Evolutionary conservation across 2,888 invertebrate species (phyloP).

Genomic region (Diaprepes abbreviatus): DNA sequence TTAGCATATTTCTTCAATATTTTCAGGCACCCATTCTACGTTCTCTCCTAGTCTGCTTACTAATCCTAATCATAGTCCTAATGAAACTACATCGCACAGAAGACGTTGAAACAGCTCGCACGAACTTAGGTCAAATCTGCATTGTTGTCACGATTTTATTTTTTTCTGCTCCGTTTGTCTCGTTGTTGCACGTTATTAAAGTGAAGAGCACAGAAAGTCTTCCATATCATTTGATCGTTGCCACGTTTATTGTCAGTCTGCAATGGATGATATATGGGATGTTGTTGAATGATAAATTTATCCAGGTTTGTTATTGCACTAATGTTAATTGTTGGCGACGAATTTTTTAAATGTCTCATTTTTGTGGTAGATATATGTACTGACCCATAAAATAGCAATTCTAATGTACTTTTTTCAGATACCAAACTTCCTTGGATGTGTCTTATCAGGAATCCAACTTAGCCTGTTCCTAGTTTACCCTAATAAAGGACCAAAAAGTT

Average conservation of each 20-base stretch:
- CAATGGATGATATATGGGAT: constrained; percentile 91
- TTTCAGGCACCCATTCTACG: constrained; percentile 72
- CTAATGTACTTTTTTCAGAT: constrained; percentile 69
- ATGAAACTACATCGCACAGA: constrained; percentile 73
- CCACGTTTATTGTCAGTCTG: constrained; percentile 84
- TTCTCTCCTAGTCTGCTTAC: constrained; percentile 72
- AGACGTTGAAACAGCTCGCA: constrained; percentile 70
- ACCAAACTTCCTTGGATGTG: constrained; percentile 84
- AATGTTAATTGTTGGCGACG: too few relatives aligned
- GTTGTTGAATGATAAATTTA: constrained; percentile 82
- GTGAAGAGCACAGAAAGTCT: constrained; percentile 87
- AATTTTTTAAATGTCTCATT: too few relatives aligned
- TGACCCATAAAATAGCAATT: too few relatives aligned
- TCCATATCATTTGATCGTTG: constrained; percentile 88
- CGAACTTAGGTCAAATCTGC: constrained; percentile 78
- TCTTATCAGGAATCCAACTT: constrained; percentile 82
- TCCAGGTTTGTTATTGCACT: constrained; percentile 74
- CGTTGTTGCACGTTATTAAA: constrained; percentile 83
- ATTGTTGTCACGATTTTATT: constrained; percentile 83
- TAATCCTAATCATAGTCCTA: constrained; percentile 71
- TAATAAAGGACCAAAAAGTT: constrained; percentile 57
- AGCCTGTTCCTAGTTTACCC: constrained; percentile 84
- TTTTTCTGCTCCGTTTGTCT: constrained; percentile 86
- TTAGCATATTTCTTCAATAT: background rate
- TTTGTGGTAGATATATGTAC: too few relatives aligned